Evolutionary conservation across 2,888 invertebrate genomes (phyloP).

Genomic region (Chrysolina haemoptera): DNA sequence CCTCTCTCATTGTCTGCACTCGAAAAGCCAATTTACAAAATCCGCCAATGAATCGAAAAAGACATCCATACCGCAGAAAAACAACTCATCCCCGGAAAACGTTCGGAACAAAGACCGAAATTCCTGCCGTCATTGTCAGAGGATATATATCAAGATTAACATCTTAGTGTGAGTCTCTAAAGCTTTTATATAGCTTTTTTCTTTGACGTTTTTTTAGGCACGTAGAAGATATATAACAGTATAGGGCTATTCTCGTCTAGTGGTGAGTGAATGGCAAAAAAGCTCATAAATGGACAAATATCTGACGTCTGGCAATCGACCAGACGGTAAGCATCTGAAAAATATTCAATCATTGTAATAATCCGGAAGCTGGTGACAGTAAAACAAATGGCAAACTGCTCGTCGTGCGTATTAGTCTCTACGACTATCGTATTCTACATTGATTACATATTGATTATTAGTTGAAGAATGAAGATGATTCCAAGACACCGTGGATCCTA

Average conservation of each 20-base stretch:
- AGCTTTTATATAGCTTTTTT: slow-evolving; percentile 30
- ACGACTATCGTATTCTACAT: too few relatives aligned
- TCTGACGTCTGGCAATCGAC: too few relatives aligned
- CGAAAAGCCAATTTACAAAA: not conserved
- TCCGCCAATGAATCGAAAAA: slow-evolving; percentile 6
- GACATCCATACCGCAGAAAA: not conserved
- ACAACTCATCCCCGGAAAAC: not conserved
- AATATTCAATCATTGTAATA: too few relatives aligned
- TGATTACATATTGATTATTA: too few relatives aligned
- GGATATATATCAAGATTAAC: slow-evolving; percentile 35
- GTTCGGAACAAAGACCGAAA: slow-evolving; percentile 4
- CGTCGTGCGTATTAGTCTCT: too few relatives aligned
- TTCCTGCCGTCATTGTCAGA: slow-evolving; percentile 11
- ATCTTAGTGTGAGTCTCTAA: slow-evolving; percentile 26
- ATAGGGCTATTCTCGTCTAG: not conserved
- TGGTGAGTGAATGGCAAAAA: slow-evolving; percentile 9
- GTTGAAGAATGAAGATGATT: too few relatives aligned
- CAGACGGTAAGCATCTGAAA: too few relatives aligned
- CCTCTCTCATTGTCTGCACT: not conserved
- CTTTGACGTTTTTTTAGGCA: slow-evolving; percentile 20
- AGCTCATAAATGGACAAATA: not conserved
- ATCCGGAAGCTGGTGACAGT: too few relatives aligned
- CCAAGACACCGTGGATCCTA: too few relatives aligned
- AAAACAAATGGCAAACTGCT: too few relatives aligned
- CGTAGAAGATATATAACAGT: slow-evolving; percentile 15